Base-by-base conservation (phyloP, 2,888 invertebrate species). In the Odontomyia ornata region DNA sequence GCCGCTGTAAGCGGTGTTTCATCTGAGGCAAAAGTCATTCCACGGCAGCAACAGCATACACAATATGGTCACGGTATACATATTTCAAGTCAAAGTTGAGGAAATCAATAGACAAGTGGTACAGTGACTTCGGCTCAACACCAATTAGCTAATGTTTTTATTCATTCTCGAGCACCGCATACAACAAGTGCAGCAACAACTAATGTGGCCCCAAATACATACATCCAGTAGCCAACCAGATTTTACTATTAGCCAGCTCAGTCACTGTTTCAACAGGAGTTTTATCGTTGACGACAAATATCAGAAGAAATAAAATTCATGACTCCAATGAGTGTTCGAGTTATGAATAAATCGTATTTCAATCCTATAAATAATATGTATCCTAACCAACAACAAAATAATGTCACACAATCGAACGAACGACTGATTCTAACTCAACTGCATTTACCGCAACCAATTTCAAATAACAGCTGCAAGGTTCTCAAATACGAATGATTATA, bases 361-460 rank as follows among this genome's bases (percentile, higher is more conserved):
- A 86, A 86, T 82, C 86, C 86, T n/a, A 86, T 86, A n/a, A 85
- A 84, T 77, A 86, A 86, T 80, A 80, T 86, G 80, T 86, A 86
- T 79, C 79, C 85, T 2, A 81, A 84, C 76, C 86, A 86, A 81
- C 83, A 82, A 57, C 80, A 79, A 62, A 21, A 23, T 30, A n/a
- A 9, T 36, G 36, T 3, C 5, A 5, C 9, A 36, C 36, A 36
- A 52, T 3, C 52, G 5, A 4, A 15, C 13, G 52, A 4, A 52
- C 4, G 71, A 15, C 57, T 65, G 27, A 15, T 36, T 2, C 71
- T 72, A 43, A 57, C 52, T 23, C 75, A 73, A 43, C 36, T 11
- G 21, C 71, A 71, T n/a, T 18, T 76, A 13, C 77, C 76, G 46
- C 77, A 76, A 23, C 76, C 76, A 21, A 62, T 62, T 15, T 71